A percentile compares a stretch with the other conserved stretches of the same genome.
These are phyloP conservation scores for Cyphotilapia sp. DNA, from an alignment of 2,113 vertebrate species.

Conservation along the genomic window DNA sequence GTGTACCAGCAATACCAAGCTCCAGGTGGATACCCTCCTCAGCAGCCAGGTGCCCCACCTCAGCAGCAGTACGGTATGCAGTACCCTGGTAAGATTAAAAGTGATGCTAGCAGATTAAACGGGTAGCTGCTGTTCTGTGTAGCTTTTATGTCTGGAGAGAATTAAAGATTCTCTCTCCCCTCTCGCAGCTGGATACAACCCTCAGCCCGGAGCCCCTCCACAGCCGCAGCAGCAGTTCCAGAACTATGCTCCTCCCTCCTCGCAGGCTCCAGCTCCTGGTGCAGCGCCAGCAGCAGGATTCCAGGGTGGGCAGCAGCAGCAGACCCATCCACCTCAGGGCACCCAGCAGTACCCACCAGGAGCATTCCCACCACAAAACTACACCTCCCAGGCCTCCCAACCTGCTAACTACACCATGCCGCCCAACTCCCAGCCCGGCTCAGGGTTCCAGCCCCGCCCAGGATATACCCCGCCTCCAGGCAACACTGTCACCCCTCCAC, in stretches of 20 bases:
- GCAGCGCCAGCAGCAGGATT: constrained; percentile 74
- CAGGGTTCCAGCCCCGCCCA: constrained; percentile 82
- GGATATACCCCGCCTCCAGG: constrained; percentile 86
- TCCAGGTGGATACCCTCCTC: constrained; percentile 85
- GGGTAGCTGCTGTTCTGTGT: background rate
- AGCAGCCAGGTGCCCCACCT: constrained; percentile 75
- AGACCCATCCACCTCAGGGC: constrained; percentile 74
- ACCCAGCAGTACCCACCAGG: constrained; percentile 84
- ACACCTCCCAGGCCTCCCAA: constrained; percentile 84
- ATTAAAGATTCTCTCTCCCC: background rate
- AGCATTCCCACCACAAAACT: constrained; percentile 86
- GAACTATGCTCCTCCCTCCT: constrained; percentile 80
- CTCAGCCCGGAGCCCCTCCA: constrained; percentile 80
- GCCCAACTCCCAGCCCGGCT: constrained; percentile 75
- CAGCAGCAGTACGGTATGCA: constrained; percentile 91
- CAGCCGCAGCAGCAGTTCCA: constrained; percentile 92
- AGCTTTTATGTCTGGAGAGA: background rate
- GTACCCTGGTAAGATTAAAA: constrained; percentile 86
- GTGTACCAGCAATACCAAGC: constrained; percentile 94
- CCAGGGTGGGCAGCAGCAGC: constrained; percentile 74
- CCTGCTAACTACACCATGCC: constrained; percentile 83
- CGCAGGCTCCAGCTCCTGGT: constrained; percentile 74
- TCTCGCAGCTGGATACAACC: constrained; percentile 79
- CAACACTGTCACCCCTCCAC: constrained; percentile 82
- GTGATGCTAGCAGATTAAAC: background rate